Evolutionary conservation across 2,797 vertebrate genomes (phyloP), one percentile per base, ranked within the genome.

Genomic region (Staurois parvus): DNA sequence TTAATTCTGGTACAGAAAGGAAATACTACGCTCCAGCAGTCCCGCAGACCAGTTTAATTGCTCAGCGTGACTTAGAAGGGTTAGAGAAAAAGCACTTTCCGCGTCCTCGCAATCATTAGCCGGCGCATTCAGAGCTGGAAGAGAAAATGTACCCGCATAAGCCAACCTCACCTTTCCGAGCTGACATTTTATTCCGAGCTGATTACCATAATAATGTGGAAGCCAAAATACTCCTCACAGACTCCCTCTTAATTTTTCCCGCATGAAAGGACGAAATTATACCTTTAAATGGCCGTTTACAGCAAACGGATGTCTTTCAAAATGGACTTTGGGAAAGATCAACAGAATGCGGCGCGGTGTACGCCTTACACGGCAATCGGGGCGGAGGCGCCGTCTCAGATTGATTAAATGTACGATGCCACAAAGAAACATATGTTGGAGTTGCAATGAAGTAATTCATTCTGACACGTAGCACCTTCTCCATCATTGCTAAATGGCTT

Each of bases 181-280:
- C 45, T 85, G 84, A 81, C 79, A 82, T 82, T 86, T 86, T 59
- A 26, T 66, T 72, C 56, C 8, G 37, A 76, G 67, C 34, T 86
- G 79, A 86, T 82, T 86, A 86, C 72, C 79, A 86, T 82, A 86
- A 82, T 86, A 77, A 86, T 86, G 73, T 70, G 64, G 72, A 56
- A 81, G 74, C 79, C 79, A 82, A 82, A 82, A 82, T 82, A 76
- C 66, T 72, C 28, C 79, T 66, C 62, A 81, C 73, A 72, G 26
- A 76, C 79, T 86, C 85, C 73, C 74, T 81, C 79, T 75, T 86
- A 77, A 82, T 82, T 82, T 78, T 37, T 9, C 48, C 52, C 48
- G 37, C 29, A 56, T 78, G 37, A 82, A 86, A 86, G 52, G 76
- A 72, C 85, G 66, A 82, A 77, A 86, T 82, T 82, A 81, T 72